Evolutionary conservation across 2,888 invertebrate species (phyloP), one percentile per base, ranked within the genome.

Genomic region (Mesoligia furuncula): DNA sequence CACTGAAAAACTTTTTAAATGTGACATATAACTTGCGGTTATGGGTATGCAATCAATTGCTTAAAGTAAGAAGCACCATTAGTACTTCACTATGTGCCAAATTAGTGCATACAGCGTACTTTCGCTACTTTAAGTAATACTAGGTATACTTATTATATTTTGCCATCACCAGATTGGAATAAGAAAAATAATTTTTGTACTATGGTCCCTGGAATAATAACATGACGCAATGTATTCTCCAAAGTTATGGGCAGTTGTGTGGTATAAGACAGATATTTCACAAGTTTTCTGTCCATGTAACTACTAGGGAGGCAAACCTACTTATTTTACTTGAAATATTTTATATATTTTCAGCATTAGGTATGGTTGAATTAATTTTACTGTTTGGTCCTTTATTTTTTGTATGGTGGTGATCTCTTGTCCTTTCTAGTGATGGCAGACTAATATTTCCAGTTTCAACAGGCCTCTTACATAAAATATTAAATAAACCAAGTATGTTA

Each of bases 71-170:
- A 65, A 75, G 59, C 69, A 57, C 24, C 59, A 62, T 48, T 54
- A 48, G 17, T n/a, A 64, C 48, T 85, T 70, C 39, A 80, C 42
- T 59, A 69, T 81, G 88, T 88, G 88, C 88, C 88, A 88, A 88
- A 87, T 77, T 80, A 79, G 68, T 73, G 73, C 87, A 73, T 73
- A 61, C 78, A 75, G 83, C 80, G 78, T 85, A 64, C 48, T 72
- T 66, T 20, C 2, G 57, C 65, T 27, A n/a, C 45, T 27, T 36
- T n/a, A n/a, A n/a, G n/a, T 27, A 42, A 1, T 20, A 17, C 54
- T 51, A n/a, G n/a, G n/a, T n/a, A 36, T 45, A 72, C 15, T 42
- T 39, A 13, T 42, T 17, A 57, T 54, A 59, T 39, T 69, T 66
- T 75, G 54, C 39, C 68, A 69, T 69, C 62, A 82, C 54, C 8